Percentiles rank a stretch among this genome's conserved stretches.
phyloP scores from a whole-genome alignment of 2,888 invertebrate genomes.

The Hoplodrina blanda region DNA sequence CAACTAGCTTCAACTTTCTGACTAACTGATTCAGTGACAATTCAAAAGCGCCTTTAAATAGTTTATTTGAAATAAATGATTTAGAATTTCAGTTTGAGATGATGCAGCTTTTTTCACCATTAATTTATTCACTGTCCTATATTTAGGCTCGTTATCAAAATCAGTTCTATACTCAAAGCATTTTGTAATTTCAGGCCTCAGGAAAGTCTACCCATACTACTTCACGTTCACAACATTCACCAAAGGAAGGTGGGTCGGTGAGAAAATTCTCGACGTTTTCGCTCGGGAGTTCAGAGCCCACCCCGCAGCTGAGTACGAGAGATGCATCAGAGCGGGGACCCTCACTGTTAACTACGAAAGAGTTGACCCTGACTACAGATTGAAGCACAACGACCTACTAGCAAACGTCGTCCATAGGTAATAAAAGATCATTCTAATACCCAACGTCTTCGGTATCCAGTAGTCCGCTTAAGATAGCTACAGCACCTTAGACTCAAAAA shows the following conservation, averaged over 20 bases:
- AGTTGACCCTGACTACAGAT: slow-evolving; percentile 97
- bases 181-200: slow-evolving; percentile 92
- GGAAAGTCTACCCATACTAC: slow-evolving; percentile 99
- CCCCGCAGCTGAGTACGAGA: slow-evolving; percentile 97
- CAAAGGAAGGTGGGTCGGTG: slow-evolving; percentile 99
- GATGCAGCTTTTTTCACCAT: no score
- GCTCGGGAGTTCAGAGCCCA: slow-evolving; percentile 98
- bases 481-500: slow-evolving; percentile 63
- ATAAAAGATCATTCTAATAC: slow-evolving; percentile 27
- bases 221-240: slow-evolving; percentile 99
- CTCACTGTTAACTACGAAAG: slow-evolving; percentile 98
- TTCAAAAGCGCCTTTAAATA: no score
- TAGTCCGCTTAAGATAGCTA: slow-evolving; percentile 68
- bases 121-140: not conserved
- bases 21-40: no score
- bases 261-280: slow-evolving; percentile 97
- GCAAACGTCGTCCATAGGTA: slow-evolving; percentile 99
- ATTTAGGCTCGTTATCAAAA: not conserved
- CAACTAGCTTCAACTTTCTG: no score
- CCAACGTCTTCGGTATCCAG: slow-evolving; percentile 37
- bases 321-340: slow-evolving; percentile 97
- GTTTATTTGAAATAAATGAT: no score
- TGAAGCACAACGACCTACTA: slow-evolving; percentile 98
- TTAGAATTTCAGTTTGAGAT: no score
- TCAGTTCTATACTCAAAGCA: slow-evolving; percentile 17